Evolutionary conservation across 2,888 invertebrate genomes (phyloP).

Genomic region (Spatulosminthurus flaviceps): DNA sequence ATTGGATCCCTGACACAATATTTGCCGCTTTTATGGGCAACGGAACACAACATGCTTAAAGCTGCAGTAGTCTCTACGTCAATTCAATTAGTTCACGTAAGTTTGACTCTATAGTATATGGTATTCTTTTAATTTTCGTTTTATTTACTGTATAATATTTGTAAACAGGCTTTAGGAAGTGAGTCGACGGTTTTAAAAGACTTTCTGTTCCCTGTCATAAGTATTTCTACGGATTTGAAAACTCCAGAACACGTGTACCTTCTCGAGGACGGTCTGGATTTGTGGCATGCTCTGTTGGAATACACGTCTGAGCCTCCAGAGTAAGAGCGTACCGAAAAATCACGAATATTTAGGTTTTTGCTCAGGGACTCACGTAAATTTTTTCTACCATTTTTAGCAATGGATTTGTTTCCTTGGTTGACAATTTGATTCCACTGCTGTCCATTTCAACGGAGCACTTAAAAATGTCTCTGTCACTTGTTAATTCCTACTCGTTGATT

Average conservation of each 20-base stretch:
- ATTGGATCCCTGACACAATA: conserved; percentile 78
- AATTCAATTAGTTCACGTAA: conserved; percentile 83
- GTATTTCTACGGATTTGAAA: conserved; percentile 79
- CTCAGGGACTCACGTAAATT: conserved; percentile 33
- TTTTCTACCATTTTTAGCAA: conserved; percentile 51
- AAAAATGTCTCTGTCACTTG: conserved; percentile 59
- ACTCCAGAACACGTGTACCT: conserved; percentile 84
- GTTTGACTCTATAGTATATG: conserved; percentile 28
- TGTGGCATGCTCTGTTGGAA: conserved; percentile 87
- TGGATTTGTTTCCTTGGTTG: conserved; percentile 58
- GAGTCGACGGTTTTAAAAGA: conserved; percentile 68
- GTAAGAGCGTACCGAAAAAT: too few species aligned
- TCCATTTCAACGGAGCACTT: conserved; percentile 62
- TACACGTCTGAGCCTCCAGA: conserved; percentile 72
- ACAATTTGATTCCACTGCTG: conserved; percentile 60
- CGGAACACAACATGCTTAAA: conserved; percentile 86
- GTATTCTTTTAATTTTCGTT: conserved; percentile 24
- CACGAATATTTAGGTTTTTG: too few species aligned
- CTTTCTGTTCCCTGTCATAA: conserved; percentile 74
- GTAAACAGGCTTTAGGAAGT: conserved; percentile 70
- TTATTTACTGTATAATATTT: too few species aligned
- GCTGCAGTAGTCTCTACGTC: conserved; percentile 90
- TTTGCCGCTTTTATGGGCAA: conserved; percentile 86
- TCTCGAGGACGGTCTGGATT: conserved; percentile 88
- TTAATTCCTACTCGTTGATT: conserved; percentile 61